These are phyloP conservation scores for Diaperis boleti DNA, from an alignment of 2,888 invertebrate species.

Conservation along the genomic window DNA sequence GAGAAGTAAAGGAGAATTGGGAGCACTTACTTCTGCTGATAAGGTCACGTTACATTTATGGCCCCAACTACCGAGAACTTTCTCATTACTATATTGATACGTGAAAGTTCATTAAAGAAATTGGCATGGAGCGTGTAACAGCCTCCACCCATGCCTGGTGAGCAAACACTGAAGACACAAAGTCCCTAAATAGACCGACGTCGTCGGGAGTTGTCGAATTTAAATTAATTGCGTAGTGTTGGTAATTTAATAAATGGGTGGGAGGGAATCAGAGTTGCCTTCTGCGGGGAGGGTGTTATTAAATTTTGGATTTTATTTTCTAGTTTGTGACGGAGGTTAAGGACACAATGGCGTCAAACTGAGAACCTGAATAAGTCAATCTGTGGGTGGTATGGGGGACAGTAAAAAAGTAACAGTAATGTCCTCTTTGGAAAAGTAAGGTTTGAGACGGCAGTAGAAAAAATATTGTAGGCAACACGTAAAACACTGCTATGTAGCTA, in stretches of 20 bases:
- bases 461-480: too few species aligned
- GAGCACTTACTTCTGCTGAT: constrained; percentile 41
- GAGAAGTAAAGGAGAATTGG: constrained; percentile 35
- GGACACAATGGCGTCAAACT: too few species aligned
- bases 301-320: constrained; percentile 40
- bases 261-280: constrained; percentile 35
- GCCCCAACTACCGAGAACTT: constrained; percentile 40
- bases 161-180: constrained; percentile 24
- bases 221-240: constrained; percentile 38
- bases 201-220: constrained; percentile 31
- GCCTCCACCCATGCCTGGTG: constrained; percentile 29
- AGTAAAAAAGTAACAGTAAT: too few species aligned
- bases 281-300: constrained; percentile 37
- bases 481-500: too few species aligned
- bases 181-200: constrained; percentile 19
- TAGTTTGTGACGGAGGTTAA: too few species aligned
- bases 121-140: constrained; percentile 28
- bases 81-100: constrained; percentile 45
- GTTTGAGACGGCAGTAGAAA: too few species aligned
- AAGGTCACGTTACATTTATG: constrained; percentile 45
- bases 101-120: constrained; percentile 44
- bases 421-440: too few species aligned
- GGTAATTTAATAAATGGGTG: constrained; percentile 39
- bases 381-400: too few species aligned
- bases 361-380: too few species aligned